Evolutionary conservation across 1,140 invertebrate genomes (phyloP), one percentile per base, ranked within the genome.

Genomic region (Drosophila pseudoananassae): DNA sequence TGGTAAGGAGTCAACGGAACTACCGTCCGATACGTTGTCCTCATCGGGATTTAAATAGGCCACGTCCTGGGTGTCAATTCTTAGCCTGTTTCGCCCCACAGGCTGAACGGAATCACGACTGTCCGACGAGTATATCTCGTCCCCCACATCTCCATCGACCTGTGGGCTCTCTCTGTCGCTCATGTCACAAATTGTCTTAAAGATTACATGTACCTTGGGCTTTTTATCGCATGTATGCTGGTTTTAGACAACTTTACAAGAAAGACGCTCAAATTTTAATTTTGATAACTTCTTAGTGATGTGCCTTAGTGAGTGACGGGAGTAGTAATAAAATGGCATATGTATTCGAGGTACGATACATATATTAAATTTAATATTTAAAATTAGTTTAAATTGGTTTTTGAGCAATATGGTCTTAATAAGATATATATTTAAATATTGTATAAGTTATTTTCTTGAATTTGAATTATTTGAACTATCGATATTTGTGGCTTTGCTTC

Each of bases 201-300:
- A 3, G 8, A n/a, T 25, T 27, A 36, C 43, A 33, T 65, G 7
- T 5, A 23, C 29, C 20, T 27, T 27, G 6, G 25, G 5, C 1
- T 5, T 23, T 23, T 27, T 9, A n/a, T 1, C 1, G 8, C 1
- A 5, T 29, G 36, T 46, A 36, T 27, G 9, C 9, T 47, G 10
- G 3, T 46, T 6, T 7, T 14, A 2, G 0, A 27, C 25, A 36
- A 12, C 17, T 20, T 14, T 14, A 15, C 14, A 17, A 9, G 1
- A 2, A 45, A 57, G 60, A 64, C 60, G 56, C 60, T 45, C 3
- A 53, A 59, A 64, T 23, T 55, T 46, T 9, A 27, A 27, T 54
- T 54, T 40, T 3, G 20, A 14, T 4, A 23, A 10, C n/a, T 8
- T 29, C 36, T 17, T 65, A 61, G 61, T 9, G 61, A 14, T 65